Evolutionary conservation across 2,113 vertebrate species (phyloP), one percentile per base, ranked within the genome.

Genomic region (Xenopus laevis): DNA sequence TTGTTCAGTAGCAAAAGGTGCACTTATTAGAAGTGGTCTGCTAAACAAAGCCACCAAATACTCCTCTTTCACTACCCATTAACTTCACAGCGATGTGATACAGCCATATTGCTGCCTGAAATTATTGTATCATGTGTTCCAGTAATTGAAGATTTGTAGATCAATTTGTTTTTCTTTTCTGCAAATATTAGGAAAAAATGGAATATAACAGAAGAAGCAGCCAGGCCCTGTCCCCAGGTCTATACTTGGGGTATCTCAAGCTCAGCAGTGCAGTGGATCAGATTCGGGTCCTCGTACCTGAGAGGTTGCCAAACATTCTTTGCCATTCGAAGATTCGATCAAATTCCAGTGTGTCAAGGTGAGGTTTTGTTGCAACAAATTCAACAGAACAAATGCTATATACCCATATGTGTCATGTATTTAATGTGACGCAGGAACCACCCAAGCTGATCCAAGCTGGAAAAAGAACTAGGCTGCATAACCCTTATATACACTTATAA

Each of bases 211-310:
- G 93, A 64, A 80, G 86, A 60, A 94, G 94, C 82, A 91, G 89
- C 82, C 93, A 93, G 77, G 83, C 87, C 33, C 81, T 96, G 66
- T 67, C 91, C 23, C 86, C 94, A 0, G 95, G 95, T 8, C 89
- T 97, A 18, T 97, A 97, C 82, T 83, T 97, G 84, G 95, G 94
- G 67, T 97, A 95, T 78, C 80, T 97, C 83, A 97, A 97, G 87
- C 88, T 97, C 50, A 95, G 92, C 74, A 96, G 93, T 0, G 94
- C 95, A 0, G 93, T 97, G 81, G 95, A 97, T 78, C 95, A 97
- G 85, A 96, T 97, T 74, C 86, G 93, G 79, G 93, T 90, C 6
- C 85, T 97, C 79, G 95, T 97, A 69, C 92, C 94, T 0, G 92
- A 96, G 83, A 92, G 81, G 77, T 89, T 94, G 33, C 95, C 95